Evolutionary conservation across 1,140 invertebrate genomes (phyloP).

Genomic region (Colletes latitarsis): DNA sequence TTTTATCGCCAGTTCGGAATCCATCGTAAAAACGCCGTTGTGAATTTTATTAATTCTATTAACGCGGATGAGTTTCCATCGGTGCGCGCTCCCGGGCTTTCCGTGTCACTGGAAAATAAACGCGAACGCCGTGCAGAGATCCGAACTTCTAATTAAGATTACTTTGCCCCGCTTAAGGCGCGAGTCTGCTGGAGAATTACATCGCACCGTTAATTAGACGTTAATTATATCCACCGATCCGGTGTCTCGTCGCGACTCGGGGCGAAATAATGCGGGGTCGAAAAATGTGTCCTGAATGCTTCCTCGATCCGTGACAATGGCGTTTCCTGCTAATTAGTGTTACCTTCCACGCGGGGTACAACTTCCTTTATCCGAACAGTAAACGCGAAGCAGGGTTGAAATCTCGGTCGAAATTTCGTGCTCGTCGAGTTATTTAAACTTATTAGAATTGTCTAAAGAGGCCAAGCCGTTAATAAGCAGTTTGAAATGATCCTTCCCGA

Average conservation of each 20-base stretch:
- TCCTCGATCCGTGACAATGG: constrained; percentile 17
- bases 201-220: constrained; percentile 30
- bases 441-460: background rate
- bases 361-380: too few species aligned
- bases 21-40: background rate
- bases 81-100: background rate
- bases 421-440: background rate
- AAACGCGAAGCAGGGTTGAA: too few species aligned
- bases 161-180: background rate
- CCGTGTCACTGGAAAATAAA: background rate
- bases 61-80: background rate
- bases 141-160: constrained; percentile 28
- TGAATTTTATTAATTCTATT: background rate
- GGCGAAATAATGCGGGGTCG: background rate
- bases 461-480: constrained; percentile 5
- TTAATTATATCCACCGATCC: constrained; percentile 15
- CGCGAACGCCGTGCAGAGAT: background rate
- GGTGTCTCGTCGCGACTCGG: background rate
- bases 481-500: constrained; percentile 47
- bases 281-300: constrained; percentile 16
- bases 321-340: constrained; percentile 19
- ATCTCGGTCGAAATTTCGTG: background rate
- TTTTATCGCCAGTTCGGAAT: too few species aligned
- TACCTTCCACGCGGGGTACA: background rate
- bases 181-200: constrained; percentile 13